Evolutionary conservation across 2,888 invertebrate species (phyloP).

Genomic region (Sylvicola fuscatus): DNA sequence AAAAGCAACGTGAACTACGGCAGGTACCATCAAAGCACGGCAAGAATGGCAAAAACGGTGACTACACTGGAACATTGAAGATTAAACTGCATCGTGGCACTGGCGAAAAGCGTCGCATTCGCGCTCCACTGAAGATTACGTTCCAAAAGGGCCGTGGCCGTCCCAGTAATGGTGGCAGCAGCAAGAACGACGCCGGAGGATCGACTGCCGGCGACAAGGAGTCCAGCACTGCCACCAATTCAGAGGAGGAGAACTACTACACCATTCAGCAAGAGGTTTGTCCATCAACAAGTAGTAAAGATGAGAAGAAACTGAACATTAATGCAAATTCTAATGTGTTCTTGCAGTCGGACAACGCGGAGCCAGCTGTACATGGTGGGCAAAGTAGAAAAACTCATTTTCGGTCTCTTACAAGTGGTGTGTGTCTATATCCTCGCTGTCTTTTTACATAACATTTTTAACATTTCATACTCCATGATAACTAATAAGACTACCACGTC

Average conservation of each 20-base stretch:
- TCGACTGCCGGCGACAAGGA: slow-evolving; percentile 8
- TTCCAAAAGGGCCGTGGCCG: slow-evolving; percentile 48
- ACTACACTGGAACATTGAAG: slow-evolving; percentile 62
- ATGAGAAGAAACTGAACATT: no score
- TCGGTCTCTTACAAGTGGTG: slow-evolving; percentile 40
- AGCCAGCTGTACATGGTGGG: slow-evolving; percentile 35
- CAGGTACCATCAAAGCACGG: background rate
- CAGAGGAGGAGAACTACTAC: slow-evolving; percentile 32
- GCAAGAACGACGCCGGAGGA: slow-evolving; percentile 20
- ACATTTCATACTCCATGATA: no score
- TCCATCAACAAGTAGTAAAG: slow-evolving; percentile 2
- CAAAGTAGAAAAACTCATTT: slow-evolving; percentile 50
- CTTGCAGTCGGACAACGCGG: slow-evolving; percentile 11
- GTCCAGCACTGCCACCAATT: slow-evolving; percentile 12
- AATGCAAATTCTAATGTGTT: background rate
- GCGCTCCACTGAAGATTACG: slow-evolving; percentile 58
- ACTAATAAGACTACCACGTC: no score
- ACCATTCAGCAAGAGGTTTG: slow-evolving; percentile 50
- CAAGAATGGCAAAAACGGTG: slow-evolving; percentile 14
- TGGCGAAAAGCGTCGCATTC: slow-evolving; percentile 34
- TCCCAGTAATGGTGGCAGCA: slow-evolving; percentile 27
- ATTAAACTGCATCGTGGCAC: slow-evolving; percentile 35
- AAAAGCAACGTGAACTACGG: background rate
- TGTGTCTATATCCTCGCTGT: slow-evolving; percentile 3
- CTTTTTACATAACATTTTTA: background rate